Evolutionary conservation across 2,888 invertebrate genomes (phyloP).

Genomic region (Glaucopsyche alexis): DNA sequence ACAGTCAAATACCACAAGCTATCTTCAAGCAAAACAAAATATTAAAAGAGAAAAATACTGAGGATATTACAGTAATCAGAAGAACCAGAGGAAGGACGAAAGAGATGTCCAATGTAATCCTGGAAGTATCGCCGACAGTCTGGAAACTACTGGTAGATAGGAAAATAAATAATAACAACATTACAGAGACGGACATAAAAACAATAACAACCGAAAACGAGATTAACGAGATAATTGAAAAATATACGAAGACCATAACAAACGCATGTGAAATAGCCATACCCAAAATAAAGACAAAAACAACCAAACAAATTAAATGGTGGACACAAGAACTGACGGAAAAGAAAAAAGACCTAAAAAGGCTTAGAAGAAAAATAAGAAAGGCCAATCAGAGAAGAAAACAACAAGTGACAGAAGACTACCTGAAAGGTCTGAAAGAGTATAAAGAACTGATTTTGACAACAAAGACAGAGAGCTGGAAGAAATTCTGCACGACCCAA

Average conservation of each 20-base stretch:
- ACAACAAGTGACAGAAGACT: slow-evolving; percentile 12
- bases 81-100: too few relatives aligned
- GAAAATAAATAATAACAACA: not conserved
- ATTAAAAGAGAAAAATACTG: too few relatives aligned
- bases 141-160: too few relatives aligned
- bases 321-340: slow-evolving; percentile 29
- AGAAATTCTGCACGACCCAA: slow-evolving; percentile 33
- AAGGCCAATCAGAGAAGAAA: slow-evolving; percentile 19
- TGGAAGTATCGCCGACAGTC: too few relatives aligned
- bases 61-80: too few relatives aligned
- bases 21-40: too few relatives aligned
- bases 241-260: not conserved
- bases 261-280: not conserved
- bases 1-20: too few relatives aligned
- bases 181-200: not conserved
- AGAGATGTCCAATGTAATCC: too few relatives aligned
- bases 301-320: slow-evolving; percentile 26
- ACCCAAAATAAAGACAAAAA: not conserved
- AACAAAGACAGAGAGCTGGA: slow-evolving; percentile 32
- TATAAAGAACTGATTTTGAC: slow-evolving; percentile 27
- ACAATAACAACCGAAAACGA: not conserved
- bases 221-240: not conserved
- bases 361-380: slow-evolving; percentile 24
- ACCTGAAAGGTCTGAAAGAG: not conserved
- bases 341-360: slow-evolving; percentile 27